A percentile compares a stretch with the other conserved stretches of the same genome.
phyloP scores from a whole-genome alignment of 1,140 invertebrate species.

The Carposina sasakii region DNA sequence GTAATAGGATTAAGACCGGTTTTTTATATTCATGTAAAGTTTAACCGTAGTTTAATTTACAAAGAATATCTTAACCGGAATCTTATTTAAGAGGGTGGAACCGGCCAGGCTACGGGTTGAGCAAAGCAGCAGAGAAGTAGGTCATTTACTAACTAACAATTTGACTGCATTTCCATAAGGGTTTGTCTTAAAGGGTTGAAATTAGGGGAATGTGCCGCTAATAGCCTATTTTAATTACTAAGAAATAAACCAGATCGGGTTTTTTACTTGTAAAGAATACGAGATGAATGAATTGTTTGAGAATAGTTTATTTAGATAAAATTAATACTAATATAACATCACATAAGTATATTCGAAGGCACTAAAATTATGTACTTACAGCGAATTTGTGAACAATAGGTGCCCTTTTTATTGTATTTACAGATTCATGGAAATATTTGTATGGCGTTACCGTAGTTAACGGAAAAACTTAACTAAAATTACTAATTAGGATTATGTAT shows the following conservation, averaged over 20 bases:
- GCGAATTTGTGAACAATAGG: conserved; percentile 38
- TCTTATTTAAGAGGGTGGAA: conserved; percentile 6
- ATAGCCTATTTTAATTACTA: conserved; percentile 32
- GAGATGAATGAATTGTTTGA: no score
- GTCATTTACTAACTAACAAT: conserved; percentile 50
- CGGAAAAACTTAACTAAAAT: no score
- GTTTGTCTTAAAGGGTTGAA: conserved; percentile 39
- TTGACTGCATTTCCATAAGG: conserved; percentile 53
- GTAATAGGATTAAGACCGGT: no score
- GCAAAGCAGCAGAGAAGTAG: conserved; percentile 43
- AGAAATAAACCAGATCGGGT: no score
- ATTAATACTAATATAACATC: conserved; percentile 37
- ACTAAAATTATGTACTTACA: conserved; percentile 35
- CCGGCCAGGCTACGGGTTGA: conserved; percentile 13
- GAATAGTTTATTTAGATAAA: conserved; percentile 32
- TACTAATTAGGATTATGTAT: no score
- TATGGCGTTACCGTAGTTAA: no score
- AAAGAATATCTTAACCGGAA: no score
- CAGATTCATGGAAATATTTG: no score
- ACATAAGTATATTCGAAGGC: conserved; percentile 50
- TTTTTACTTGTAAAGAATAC: no score
- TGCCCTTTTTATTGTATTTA: conserved; percentile 35
- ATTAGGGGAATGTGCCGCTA: conserved; percentile 32
- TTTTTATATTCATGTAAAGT: no score
- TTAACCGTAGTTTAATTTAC: no score